These are phyloP conservation scores for Pempheris klunzingeri DNA, from an alignment of 2,797 vertebrate species.

Conservation along the genomic window DNA sequence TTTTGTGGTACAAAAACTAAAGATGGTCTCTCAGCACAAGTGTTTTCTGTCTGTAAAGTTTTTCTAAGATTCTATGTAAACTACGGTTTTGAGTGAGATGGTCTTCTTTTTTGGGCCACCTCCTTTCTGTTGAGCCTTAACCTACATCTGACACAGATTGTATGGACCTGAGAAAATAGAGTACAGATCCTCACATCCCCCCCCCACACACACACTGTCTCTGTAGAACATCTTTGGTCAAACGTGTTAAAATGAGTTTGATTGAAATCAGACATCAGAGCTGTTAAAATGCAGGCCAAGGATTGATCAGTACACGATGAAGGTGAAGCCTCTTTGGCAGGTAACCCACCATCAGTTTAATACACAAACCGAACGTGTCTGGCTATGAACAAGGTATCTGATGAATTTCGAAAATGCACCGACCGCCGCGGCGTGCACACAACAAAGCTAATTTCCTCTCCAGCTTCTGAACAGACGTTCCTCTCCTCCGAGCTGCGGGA, in stretches of 20 bases:
- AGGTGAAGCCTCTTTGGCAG: constrained; percentile 64
- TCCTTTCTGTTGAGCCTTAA: background rate
- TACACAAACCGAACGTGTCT: constrained; percentile 42
- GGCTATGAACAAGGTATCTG: constrained; percentile 60
- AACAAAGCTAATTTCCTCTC: constrained; percentile 74
- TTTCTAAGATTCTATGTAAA: background rate
- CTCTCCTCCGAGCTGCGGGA: constrained; percentile 58
- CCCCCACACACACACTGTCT: too few relatives aligned
- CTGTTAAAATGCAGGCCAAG: constrained; percentile 50
- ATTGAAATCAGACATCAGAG: constrained; percentile 50
- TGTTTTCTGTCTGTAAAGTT: background rate
- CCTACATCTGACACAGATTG: constrained; percentile 24
- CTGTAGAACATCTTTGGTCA: constrained; percentile 32
- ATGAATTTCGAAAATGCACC: constrained; percentile 49
- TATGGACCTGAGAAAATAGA: constrained; percentile 6
- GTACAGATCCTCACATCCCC: constrained; percentile 2
- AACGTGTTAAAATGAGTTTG: constrained; percentile 42
- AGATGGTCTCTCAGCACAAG: background rate
- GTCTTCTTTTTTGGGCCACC: background rate
- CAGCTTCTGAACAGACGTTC: constrained; percentile 59
- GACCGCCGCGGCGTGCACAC: constrained; percentile 37
- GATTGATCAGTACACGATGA: constrained; percentile 46
- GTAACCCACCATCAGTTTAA: constrained; percentile 44
- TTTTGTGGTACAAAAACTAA: background rate
- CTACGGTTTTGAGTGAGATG: background rate